Percentiles rank a stretch among this genome's conserved stretches.
Conservation (phyloP, 1,140 invertebrate species). For the Rhopalosiphum maidis region DNA sequence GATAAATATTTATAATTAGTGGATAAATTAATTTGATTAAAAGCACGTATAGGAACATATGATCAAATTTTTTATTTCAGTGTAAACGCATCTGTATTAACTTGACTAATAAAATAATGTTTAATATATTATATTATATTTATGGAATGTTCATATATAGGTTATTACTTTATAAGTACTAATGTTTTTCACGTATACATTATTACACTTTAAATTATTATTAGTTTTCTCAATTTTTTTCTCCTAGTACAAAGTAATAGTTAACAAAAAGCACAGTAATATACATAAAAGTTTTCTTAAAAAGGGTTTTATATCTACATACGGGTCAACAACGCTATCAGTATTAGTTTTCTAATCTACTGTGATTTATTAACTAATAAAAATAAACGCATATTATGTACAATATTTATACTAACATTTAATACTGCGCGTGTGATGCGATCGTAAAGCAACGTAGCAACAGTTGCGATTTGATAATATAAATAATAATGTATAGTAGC, state of each 20-base stretch:
- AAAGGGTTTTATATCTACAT: not conserved
- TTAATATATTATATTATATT: too few species aligned
- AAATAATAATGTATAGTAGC: not conserved
- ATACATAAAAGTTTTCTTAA: not conserved
- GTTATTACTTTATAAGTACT: too few species aligned
- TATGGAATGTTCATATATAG: too few species aligned
- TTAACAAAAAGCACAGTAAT: not conserved
- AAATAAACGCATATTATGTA: not conserved
- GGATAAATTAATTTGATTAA: too few species aligned
- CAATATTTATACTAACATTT: not conserved
- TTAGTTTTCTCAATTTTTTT: not conserved
- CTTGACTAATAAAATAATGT: too few species aligned
- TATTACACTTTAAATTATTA: not conserved
- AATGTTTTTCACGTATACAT: too few species aligned
- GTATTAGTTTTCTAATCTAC: constrained; percentile 2
- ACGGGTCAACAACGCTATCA: not conserved
- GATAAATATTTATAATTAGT: too few species aligned
- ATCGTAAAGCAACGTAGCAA: constrained; percentile 23
- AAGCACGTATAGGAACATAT: too few species aligned
- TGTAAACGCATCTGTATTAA: too few species aligned
- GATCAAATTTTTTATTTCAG: too few species aligned
- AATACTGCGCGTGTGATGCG: not conserved
- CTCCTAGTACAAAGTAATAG: not conserved
- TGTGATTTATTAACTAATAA: not conserved
- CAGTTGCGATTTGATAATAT: constrained; percentile 8